These are phyloP conservation scores for Columba janthina DNA, from an alignment of 2,113 vertebrate species.

Conservation along the genomic window DNA sequence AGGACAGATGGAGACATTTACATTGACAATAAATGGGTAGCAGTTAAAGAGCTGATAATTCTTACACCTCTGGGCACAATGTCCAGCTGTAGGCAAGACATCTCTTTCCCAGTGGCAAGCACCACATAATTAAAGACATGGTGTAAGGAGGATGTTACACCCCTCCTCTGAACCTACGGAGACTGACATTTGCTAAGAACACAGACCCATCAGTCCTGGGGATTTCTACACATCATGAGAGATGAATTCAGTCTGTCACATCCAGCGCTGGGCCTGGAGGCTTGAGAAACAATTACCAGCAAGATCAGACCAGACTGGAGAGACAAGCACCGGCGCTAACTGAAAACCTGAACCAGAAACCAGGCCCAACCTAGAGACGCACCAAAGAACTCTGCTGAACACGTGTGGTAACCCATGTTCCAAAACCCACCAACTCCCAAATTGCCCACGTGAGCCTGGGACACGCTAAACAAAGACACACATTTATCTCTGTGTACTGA, in stretches of 20 bases:
- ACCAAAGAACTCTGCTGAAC: neutral
- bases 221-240: neutral
- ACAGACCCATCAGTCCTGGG: neutral
- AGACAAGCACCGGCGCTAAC: neutral
- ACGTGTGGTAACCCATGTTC: neutral
- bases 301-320: neutral
- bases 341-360: neutral
- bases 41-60: neutral
- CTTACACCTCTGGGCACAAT: neutral
- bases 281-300: neutral
- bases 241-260: neutral
- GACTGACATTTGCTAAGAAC: neutral
- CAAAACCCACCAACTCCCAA: neutral
- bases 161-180: neutral
- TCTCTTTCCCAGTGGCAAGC: neutral
- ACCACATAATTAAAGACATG: neutral
- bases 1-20: conserved; percentile 7
- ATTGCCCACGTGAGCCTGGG: neutral
- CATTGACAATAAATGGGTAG: neutral
- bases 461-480: neutral
- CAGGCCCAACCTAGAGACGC: neutral
- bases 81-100: conserved; percentile 26
- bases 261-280: neutral
- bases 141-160: neutral
- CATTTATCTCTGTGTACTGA: neutral